Conservation (phyloP, 1,140 invertebrate species). For the Drosophila mauritiana region DNA sequence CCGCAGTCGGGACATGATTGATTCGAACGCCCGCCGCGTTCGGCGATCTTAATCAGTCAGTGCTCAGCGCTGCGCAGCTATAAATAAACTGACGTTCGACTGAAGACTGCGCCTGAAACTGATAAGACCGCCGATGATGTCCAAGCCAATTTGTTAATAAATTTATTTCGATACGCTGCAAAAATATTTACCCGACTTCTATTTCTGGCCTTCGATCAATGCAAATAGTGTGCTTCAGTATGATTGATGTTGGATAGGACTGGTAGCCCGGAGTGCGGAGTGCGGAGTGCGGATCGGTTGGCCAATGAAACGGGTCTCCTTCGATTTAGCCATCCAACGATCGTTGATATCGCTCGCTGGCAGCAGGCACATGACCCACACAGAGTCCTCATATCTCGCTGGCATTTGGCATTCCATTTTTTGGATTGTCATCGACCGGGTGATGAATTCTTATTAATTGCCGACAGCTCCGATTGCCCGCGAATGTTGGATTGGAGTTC, state of each 20-base stretch:
- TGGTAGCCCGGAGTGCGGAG: no score
- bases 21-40: conserved; percentile 39
- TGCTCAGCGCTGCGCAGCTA: conserved; percentile 30
- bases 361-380: conserved; percentile 64
- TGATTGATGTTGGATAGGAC: conserved; percentile 57
- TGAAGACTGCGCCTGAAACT: conserved; percentile 22
- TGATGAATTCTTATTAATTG: conserved; percentile 75
- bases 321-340: conserved; percentile 1
- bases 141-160: conserved; percentile 65
- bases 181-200: conserved; percentile 19
- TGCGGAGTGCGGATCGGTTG: conserved; percentile 12
- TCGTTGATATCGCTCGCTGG: conserved; percentile 43
- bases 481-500: conserved; percentile 25
- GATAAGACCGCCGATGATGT: conserved; percentile 59
- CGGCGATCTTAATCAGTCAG: conserved; percentile 58
- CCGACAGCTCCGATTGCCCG: conserved; percentile 21
- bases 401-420: conserved; percentile 54
- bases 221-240: conserved; percentile 51
- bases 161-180: conserved; percentile 52
- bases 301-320: conserved; percentile 38
- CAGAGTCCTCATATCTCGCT: conserved; percentile 19
- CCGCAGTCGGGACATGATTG: conserved; percentile 55
- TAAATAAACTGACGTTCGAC: conserved; percentile 64
- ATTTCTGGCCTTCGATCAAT: conserved; percentile 38
- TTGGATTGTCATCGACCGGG: conserved; percentile 47